Base-by-base conservation (phyloP, 2,113 vertebrate species). In the Sterrhoptilus dennistouni region DNA sequence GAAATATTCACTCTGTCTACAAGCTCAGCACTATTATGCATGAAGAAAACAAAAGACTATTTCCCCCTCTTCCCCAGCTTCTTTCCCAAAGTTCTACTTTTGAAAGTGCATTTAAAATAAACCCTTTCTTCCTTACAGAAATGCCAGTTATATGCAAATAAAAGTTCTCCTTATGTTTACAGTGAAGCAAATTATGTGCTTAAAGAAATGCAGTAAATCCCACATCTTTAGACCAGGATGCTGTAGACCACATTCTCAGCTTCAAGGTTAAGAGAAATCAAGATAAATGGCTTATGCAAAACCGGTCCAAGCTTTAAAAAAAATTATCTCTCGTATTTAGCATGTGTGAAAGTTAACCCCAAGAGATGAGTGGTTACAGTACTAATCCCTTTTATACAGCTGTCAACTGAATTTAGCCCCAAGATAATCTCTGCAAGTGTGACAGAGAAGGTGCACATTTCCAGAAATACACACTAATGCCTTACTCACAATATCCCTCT, bases 371-470 rank as follows among this genome's bases (percentile, higher is more conserved):
- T 1, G 1, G 33, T 87, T 70, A 85, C 24, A 28, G 70, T 61
- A 90, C 36, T 92, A 96, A 97, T 96, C 83, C n/a, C 66, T 96
- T 97, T 96, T 89, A 94, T 86, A 91, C 83, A 96, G 86, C 70
- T 96, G 96, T 85, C 96, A 94, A 80, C 59, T 93, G 94, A 77
- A 95, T 96, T 97, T 89, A 96, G 74, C 88, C 89, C 83, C 54
- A 84, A 80, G 49, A 79, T 89, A 92, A 93, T 93, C 71, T 75
- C 75, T 40, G 23, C 60, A 72, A 95, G 88, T 36, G 59, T 84
- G 91, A 90, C 90, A 88, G 79, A 72, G 69, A 75, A 56, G 4
- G 50, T 56, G 83, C 54, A 85, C 61, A 65, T 59, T 91, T 94
- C 63, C 86, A 89, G 27, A 83, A 91, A 77, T 56, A 87, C 12